Percentiles rank a stretch among this genome's conserved stretches.
Conservation (phyloP, 30 jellyfish, hydroid and myxozoan species). For the Haliclystus octoradiatus region DNA sequence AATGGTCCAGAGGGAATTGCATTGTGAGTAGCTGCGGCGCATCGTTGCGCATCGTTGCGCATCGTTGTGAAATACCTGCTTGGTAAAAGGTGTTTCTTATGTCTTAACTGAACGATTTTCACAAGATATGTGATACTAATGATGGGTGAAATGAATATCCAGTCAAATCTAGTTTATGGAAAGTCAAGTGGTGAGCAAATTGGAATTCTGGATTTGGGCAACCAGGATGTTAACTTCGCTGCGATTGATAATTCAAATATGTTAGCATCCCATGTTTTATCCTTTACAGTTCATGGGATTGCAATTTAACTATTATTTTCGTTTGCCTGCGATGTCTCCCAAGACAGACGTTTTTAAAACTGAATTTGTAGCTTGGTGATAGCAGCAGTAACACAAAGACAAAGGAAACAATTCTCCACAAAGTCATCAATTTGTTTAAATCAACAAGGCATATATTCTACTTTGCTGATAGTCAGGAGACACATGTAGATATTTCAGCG, state of each 20-base stretch:
- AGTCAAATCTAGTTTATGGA: neutral
- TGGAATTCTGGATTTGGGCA: constrained; percentile 15
- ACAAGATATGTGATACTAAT: constrained; percentile 8
- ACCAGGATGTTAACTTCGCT: constrained; percentile 21
- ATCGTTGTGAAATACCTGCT: too few relatives aligned
- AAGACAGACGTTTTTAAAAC: constrained; percentile 7
- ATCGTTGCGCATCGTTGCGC: too few relatives aligned
- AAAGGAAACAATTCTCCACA: neutral
- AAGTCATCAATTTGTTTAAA: neutral
- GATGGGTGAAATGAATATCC: constrained; percentile 5
- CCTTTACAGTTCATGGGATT: constrained; percentile 21
- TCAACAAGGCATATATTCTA: constrained; percentile 9
- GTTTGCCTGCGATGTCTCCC: constrained; percentile 38
- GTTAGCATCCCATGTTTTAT: constrained; percentile 28
- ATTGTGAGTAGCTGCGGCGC: too few relatives aligned
- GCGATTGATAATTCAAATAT: constrained; percentile 8
- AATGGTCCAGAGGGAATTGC: too few relatives aligned
- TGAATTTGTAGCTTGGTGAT: neutral
- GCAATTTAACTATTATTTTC: constrained; percentile 21
- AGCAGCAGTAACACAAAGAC: neutral
- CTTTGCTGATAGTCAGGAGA: constrained; percentile 36
- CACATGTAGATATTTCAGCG: too few relatives aligned
- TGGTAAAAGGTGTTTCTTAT: too few relatives aligned
- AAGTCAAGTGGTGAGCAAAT: constrained; percentile 5
- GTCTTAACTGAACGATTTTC: too few relatives aligned